phyloP scores from a whole-genome alignment of 2,797 vertebrate species.

The Uromys caudimaculatus region DNA sequence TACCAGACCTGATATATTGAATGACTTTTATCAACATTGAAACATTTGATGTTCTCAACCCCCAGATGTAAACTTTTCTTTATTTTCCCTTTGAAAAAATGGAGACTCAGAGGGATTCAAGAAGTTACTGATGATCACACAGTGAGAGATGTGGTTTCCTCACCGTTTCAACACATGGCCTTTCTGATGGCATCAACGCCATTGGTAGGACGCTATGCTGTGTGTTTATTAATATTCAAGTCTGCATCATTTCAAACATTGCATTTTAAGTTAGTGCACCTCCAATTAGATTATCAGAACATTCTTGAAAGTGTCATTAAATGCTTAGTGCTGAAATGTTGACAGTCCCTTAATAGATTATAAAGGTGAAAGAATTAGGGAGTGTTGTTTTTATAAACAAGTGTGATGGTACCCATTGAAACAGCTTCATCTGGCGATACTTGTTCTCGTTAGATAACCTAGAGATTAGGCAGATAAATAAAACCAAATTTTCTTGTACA shows the following conservation, averaged over 20 bases:
- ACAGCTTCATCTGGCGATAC: neutral
- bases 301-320: neutral
- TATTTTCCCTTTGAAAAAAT: neutral
- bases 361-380: neutral
- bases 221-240: slow-evolving; percentile 22
- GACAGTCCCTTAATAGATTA: neutral
- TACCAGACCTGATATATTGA: neutral
- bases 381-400: neutral
- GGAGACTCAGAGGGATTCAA: neutral
- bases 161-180: neutral
- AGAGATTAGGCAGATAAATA: neutral
- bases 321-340: neutral
- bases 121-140: neutral
- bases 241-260: neutral
- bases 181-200: neutral
- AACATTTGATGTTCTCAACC: neutral
- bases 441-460: neutral
- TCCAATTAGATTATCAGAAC: neutral
- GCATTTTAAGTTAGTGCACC: slow-evolving; percentile 6
- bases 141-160: neutral
- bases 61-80: neutral
- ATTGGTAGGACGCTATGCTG: neutral
- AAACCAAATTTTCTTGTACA: neutral
- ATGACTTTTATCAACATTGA: neutral
- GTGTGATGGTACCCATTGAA: neutral